Percentiles rank a stretch among this genome's conserved stretches.
phyloP scores from a whole-genome alignment of 2,797 vertebrate species.

The Myiotriccus ornatus region DNA sequence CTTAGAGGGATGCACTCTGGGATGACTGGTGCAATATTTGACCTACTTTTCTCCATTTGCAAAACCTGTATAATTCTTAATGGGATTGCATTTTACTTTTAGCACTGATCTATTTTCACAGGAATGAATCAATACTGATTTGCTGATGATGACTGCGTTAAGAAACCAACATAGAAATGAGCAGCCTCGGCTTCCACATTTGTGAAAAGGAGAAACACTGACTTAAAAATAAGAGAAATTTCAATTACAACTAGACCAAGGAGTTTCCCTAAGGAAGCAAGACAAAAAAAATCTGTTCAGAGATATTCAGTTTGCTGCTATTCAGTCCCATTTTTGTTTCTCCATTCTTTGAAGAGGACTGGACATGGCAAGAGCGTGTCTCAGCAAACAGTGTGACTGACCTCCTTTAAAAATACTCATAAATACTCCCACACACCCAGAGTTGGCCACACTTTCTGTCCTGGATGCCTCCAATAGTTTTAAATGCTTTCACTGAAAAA shows the following conservation, averaged over 20 bases:
- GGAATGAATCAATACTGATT: constrained; percentile 34
- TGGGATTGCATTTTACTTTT: background rate
- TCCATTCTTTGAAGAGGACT: background rate
- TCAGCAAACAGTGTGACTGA: background rate
- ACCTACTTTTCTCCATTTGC: constrained; percentile 45
- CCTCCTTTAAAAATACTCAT: background rate
- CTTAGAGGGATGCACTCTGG: constrained; percentile 4
- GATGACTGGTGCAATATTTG: background rate
- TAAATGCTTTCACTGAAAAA: constrained; percentile 27
- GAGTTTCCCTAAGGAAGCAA: background rate
- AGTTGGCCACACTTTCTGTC: background rate
- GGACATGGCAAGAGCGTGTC: background rate
- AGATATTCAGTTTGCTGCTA: background rate
- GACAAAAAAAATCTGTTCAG: background rate
- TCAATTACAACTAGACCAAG: background rate
- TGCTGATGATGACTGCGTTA: background rate
- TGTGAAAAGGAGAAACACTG: background rate
- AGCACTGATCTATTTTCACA: background rate
- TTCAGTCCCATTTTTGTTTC: background rate
- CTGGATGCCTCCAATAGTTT: background rate
- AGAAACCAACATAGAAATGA: background rate
- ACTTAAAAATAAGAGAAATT: background rate
- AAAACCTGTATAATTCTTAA: constrained; percentile 26
- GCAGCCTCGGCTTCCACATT: background rate
- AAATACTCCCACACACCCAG: background rate